These are phyloP conservation scores for Pipistrellus kuhlii DNA, from an alignment of 2,797 vertebrate species.

Conservation along the genomic window DNA sequence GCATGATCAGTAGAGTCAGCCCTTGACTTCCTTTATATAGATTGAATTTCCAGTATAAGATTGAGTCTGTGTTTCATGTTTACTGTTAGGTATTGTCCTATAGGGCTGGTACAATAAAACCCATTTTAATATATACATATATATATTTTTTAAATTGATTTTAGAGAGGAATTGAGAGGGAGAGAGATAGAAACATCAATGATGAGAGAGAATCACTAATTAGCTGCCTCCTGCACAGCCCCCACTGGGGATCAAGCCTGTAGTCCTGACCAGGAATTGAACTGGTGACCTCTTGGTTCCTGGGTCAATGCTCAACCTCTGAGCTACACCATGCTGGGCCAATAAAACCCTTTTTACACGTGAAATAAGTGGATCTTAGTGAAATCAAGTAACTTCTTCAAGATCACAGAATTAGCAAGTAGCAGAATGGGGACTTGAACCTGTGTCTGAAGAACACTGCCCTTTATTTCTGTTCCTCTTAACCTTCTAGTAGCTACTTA, in stretches of 20 bases:
- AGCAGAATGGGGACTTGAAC: background rate
- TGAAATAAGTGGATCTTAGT: background rate
- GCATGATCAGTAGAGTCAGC: background rate
- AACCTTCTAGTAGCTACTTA: slow-evolving; percentile 39
- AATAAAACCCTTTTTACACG: background rate
- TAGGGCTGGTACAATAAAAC: background rate
- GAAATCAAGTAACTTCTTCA: slow-evolving; percentile 7
- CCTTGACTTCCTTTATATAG: background rate
- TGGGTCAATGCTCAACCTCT: too few relatives aligned
- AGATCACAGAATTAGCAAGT: background rate
- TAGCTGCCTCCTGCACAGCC: too few relatives aligned
- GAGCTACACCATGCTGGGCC: too few relatives aligned
- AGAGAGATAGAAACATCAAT: too few relatives aligned
- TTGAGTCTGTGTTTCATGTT: background rate
- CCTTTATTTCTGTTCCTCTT: background rate
- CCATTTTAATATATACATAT: background rate
- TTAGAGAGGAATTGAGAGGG: too few relatives aligned
- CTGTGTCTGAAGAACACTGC: background rate
- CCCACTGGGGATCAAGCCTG: too few relatives aligned
- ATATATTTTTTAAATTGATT: too few relatives aligned
- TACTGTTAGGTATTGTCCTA: background rate
- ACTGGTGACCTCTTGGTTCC: too few relatives aligned
- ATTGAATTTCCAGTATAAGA: background rate
- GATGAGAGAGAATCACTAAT: too few relatives aligned
- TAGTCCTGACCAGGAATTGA: too few relatives aligned